These are phyloP conservation scores for Incurvaria masculella DNA, from an alignment of 2,888 invertebrate genomes.

Conservation along the genomic window DNA sequence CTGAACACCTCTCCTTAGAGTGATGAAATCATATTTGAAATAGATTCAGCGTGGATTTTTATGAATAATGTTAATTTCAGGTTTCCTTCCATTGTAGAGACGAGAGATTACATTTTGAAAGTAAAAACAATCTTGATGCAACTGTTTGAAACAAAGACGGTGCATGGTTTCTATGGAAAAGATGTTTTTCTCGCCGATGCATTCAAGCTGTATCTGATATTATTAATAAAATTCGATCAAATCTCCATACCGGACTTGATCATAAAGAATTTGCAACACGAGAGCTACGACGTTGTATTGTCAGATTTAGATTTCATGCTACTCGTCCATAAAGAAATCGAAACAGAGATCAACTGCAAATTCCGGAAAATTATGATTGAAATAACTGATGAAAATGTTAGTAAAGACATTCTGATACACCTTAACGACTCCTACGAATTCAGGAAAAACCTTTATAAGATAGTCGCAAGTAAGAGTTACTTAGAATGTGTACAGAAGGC, in stretches of 20 bases:
- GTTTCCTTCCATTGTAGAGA: slow-evolving; percentile 22
- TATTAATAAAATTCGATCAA: slow-evolving; percentile 15
- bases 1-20: no score
- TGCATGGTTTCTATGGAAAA: slow-evolving; percentile 22
- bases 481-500: slow-evolving; percentile 35
- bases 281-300: slow-evolving; percentile 25
- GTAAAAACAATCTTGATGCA: slow-evolving; percentile 20
- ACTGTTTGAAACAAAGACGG: slow-evolving; percentile 18
- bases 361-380: slow-evolving; percentile 25
- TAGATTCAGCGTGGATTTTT: no score
- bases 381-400: slow-evolving; percentile 11
- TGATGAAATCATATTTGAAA: no score
- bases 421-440: slow-evolving; percentile 20
- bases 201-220: slow-evolving; percentile 20
- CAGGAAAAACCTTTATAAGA: slow-evolving; percentile 21
- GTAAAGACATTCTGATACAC: slow-evolving; percentile 13
- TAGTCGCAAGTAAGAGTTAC: slow-evolving; percentile 24
- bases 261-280: slow-evolving; percentile 21
- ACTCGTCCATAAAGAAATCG: slow-evolving; percentile 20
- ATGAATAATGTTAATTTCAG: no score
- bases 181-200: slow-evolving; percentile 29
- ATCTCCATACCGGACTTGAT: slow-evolving; percentile 16
- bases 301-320: slow-evolving; percentile 25
- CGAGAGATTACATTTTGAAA: slow-evolving; percentile 13
- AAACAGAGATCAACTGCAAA: slow-evolving; percentile 21